These are phyloP conservation scores for Lamellibrachia luymesi DNA, from an alignment of 1,140 invertebrate species.

Conservation along the genomic window DNA sequence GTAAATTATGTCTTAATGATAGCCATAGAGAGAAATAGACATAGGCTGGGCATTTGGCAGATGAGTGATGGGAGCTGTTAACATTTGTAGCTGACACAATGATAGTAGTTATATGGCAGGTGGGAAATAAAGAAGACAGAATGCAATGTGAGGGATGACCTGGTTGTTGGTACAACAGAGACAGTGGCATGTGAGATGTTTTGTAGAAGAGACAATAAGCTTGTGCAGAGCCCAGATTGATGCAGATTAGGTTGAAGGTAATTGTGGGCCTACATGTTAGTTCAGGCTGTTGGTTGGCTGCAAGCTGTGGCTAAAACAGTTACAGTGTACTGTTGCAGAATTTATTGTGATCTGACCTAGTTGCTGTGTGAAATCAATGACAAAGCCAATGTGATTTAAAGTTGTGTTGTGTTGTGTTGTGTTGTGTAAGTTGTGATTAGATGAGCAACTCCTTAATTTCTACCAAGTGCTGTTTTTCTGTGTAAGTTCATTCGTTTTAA, in stretches of 20 bases:
- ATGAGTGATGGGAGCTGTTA: background rate
- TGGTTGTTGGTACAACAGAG: background rate
- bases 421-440: background rate
- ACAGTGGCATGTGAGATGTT: background rate
- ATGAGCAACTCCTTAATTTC: background rate
- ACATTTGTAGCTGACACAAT: background rate
- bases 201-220: background rate
- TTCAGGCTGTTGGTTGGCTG: background rate
- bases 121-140: background rate
- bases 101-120: background rate
- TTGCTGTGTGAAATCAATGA: background rate
- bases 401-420: too few relatives aligned
- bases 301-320: background rate
- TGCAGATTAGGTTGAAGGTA: background rate
- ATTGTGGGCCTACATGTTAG: background rate
- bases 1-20: background rate
- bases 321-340: background rate
- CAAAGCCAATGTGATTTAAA: background rate
- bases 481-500: background rate
- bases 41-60: background rate
- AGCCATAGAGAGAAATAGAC: background rate
- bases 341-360: background rate
- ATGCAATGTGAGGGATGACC: background rate
- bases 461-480: background rate
- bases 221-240: background rate